Base-by-base conservation (phyloP, 2,888 invertebrate species). In the Julus scanicus region DNA sequence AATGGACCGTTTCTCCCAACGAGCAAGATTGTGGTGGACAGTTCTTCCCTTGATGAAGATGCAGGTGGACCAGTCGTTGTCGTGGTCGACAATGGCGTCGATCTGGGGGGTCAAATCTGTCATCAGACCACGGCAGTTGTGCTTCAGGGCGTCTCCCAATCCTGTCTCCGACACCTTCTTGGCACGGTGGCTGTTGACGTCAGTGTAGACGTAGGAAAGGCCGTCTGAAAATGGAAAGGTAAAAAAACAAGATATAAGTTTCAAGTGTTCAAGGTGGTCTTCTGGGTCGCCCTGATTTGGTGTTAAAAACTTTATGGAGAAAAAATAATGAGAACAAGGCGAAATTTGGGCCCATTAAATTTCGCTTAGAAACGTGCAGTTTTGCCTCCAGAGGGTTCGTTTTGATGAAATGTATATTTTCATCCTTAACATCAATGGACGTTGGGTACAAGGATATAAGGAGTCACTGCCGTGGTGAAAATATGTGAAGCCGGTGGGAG, bases 31-130 rank as follows among this genome's bases (percentile, higher is more conserved):
- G 89, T 89, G 89, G 84, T 91, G 92, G 90, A 93, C 93, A 90
- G 92, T 94, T 63, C 91, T 93, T 71, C 93, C 93, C 90, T 91
- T 93, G 90, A 93, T 94, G 93, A 94, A 94, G 91, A 91, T 94
- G 57, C 94, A 94, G 91, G 89, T 89, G 2, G 89, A 89, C 89
- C 89, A 89, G 84, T 89, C 89, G 86, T 89, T 89, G 89, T 89
- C 89, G 89, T 89, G 89, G 84, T 89, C 89, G 40, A 89, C 88
- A 86, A 89, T 89, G 86, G 89, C 89, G 88, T 89, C 89, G 71
- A 89, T 89, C 9, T 88, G 89, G 5, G 89, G 86, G 8, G 89
- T 89, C 71, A 89, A 84, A 44, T 89, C 89, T 53, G 89, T 88
- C 89, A 89, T 89, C 86, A 89, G 84, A 83, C 89, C 89, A 49